Conservation (phyloP, 2,113 vertebrate species). For the Xenus cinereus region DNA sequence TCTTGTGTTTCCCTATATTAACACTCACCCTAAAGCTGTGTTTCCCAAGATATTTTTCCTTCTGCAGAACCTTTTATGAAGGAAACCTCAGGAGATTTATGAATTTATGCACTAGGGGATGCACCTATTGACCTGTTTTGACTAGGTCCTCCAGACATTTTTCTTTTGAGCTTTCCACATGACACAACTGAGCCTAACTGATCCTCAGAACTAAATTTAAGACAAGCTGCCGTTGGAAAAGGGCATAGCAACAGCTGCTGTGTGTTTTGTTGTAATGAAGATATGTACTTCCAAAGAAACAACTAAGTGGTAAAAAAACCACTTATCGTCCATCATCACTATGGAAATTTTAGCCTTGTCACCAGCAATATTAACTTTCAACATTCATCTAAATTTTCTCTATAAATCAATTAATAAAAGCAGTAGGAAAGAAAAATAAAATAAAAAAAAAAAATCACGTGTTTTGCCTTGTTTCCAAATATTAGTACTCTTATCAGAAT, state of each 20-base stretch:
- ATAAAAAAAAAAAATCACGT: neutral
- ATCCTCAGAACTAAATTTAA: neutral
- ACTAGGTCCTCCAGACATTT: neutral
- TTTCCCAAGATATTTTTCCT: neutral
- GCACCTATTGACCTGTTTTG: neutral
- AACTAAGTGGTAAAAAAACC: neutral
- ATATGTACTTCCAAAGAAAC: neutral
- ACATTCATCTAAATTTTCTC: neutral
- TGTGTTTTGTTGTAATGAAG: neutral
- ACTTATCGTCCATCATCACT: neutral
- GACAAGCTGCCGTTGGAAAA: neutral
- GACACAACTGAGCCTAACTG: neutral
- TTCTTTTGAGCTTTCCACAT: neutral
- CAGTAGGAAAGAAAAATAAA: neutral
- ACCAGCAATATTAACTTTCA: neutral
- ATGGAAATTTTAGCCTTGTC: neutral
- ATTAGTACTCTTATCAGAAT: neutral
- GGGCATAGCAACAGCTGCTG: neutral
- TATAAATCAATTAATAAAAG: neutral
- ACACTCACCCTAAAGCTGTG: neutral
- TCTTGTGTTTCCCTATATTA: neutral
- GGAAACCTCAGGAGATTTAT: neutral
- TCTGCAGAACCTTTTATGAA: neutral
- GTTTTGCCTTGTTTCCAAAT: neutral
- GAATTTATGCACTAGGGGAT: neutral